Conservation (phyloP, 2,113 vertebrate species). For the Otocyon megalotis region DNA sequence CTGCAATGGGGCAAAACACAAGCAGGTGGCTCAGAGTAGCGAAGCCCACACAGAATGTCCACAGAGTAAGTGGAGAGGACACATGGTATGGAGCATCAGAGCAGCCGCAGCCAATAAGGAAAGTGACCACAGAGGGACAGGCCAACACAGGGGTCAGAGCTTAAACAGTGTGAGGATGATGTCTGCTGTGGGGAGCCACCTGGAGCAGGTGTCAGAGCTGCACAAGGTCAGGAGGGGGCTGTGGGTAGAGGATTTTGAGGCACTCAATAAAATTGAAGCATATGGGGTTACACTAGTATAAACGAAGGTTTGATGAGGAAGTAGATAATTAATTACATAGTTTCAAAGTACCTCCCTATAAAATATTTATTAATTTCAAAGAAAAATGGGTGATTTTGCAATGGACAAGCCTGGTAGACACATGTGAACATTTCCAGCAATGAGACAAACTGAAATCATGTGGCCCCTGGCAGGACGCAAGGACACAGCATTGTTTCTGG, state of each 20-base stretch:
- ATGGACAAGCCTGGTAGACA: background rate
- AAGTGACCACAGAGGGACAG: background rate
- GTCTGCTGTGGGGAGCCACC: background rate
- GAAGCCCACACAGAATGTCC: background rate
- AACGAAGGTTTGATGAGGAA: background rate
- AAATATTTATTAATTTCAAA: background rate
- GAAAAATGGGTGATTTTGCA: background rate
- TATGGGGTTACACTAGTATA: background rate
- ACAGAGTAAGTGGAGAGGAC: too few species aligned
- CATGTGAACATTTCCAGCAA: background rate
- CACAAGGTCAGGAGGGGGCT: background rate
- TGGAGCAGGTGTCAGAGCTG: background rate
- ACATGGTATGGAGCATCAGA: fast-evolving
- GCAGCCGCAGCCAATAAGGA: background rate
- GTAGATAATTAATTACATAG: background rate
- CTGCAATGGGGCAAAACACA: background rate
- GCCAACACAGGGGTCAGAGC: background rate
- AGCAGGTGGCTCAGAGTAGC: background rate
- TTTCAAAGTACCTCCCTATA: background rate
- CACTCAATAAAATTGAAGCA: background rate
- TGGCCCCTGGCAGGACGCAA: background rate
- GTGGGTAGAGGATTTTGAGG: background rate
- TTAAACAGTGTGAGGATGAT: background rate
- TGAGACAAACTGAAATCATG: background rate
- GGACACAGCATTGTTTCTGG: too few species aligned